Percentiles rank a stretch among this genome's conserved stretches.
These are phyloP conservation scores for Homarus americanus DNA, from an alignment of 1,140 invertebrate genomes.

Conservation along the genomic window DNA sequence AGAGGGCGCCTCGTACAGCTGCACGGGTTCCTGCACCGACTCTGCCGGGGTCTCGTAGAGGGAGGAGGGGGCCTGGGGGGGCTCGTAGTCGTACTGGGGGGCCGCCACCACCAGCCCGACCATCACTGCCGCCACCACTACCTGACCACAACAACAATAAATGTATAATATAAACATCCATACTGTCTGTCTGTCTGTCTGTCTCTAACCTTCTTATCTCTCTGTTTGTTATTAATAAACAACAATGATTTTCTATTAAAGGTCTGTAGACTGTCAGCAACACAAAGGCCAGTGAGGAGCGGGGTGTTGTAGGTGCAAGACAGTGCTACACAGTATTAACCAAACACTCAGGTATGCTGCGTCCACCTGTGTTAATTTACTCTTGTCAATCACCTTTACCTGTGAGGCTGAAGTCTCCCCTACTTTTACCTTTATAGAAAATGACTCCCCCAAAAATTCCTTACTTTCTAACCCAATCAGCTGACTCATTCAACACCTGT, in stretches of 20 bases:
- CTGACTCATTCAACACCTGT: not conserved
- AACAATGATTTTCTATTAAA: not conserved
- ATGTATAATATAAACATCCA: not conserved
- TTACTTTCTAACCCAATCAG: not conserved
- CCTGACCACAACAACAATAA: not conserved
- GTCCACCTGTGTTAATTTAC: too few relatives aligned
- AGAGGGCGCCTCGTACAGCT: slow-evolving; percentile 33
- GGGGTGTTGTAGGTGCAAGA: too few relatives aligned
- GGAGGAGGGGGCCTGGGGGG: not conserved
- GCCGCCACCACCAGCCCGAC: slow-evolving; percentile 2
- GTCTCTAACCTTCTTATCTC: too few relatives aligned
- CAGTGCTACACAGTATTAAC: too few relatives aligned
- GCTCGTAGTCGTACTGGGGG: slow-evolving; percentile 32
- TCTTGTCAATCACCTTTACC: too few relatives aligned
- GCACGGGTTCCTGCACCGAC: slow-evolving; percentile 14
- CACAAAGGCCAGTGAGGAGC: too few relatives aligned
- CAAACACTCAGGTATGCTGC: too few relatives aligned
- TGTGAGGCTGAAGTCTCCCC: too few relatives aligned
- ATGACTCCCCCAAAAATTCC: not conserved
- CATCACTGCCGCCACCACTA: not conserved
- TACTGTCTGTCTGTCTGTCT: not conserved
- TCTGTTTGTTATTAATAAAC: not conserved
- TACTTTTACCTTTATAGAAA: too few relatives aligned
- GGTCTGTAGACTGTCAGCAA: not conserved
- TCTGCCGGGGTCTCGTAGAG: too few relatives aligned